These are phyloP conservation scores for Microchirus variegatus DNA, from an alignment of 2,797 vertebrate genomes.

Conservation along the genomic window DNA sequence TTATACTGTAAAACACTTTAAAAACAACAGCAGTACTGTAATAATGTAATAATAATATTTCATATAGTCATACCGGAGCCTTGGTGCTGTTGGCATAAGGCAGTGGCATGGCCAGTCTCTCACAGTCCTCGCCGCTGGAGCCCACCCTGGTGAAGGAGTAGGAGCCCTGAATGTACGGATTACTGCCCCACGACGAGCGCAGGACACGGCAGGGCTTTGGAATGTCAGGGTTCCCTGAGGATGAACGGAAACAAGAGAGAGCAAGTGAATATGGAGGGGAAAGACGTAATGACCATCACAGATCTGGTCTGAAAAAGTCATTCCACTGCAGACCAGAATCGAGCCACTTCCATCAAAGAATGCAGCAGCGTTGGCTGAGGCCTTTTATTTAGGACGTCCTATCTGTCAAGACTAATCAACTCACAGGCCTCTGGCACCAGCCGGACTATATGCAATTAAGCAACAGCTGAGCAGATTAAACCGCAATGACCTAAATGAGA, in stretches of 20 bases:
- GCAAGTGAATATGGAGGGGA: background rate
- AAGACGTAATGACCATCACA: background rate
- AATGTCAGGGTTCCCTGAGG: slow-evolving; percentile 95
- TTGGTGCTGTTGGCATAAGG: slow-evolving; percentile 95
- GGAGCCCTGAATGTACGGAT: slow-evolving; percentile 93
- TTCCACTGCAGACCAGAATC: background rate
- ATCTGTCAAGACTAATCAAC: slow-evolving; percentile 56
- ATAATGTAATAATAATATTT: too few species aligned
- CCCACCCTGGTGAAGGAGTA: slow-evolving; percentile 98
- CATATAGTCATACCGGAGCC: slow-evolving; percentile 89
- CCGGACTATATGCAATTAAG: slow-evolving; percentile 59
- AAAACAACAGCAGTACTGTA: too few species aligned
- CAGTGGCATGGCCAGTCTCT: slow-evolving; percentile 93
- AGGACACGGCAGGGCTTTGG: slow-evolving; percentile 95
- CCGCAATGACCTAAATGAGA: slow-evolving; percentile 60
- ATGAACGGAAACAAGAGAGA: background rate
- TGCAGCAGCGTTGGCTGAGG: background rate
- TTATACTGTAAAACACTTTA: too few species aligned
- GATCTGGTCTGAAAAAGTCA: background rate
- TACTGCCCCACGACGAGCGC: slow-evolving; percentile 97
- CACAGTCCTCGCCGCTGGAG: slow-evolving; percentile 93
- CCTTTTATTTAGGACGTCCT: slow-evolving; percentile 20
- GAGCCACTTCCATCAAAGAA: slow-evolving; percentile 7
- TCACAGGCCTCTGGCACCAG: slow-evolving; percentile 40
- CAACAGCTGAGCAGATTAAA: slow-evolving; percentile 66